A percentile compares a stretch with the other conserved stretches of the same genome.
phyloP scores from a whole-genome alignment of 2,113 vertebrate genomes.

The Furnarius figulus region DNA sequence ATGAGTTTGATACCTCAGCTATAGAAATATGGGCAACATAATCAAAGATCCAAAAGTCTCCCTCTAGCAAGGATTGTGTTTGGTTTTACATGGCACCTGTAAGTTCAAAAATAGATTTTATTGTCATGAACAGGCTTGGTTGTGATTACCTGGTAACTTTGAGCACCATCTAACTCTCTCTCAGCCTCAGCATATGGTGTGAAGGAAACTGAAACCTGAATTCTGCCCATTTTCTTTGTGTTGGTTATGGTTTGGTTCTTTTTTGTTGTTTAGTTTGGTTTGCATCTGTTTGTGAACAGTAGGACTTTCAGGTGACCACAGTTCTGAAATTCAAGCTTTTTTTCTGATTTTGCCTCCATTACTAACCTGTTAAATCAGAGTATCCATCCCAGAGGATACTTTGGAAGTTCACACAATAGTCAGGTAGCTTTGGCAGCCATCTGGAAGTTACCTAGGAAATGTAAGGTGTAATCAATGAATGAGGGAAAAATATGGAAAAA shows the following conservation, averaged over 20 bases:
- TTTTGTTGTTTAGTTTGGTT: neutral
- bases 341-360: neutral
- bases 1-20: neutral
- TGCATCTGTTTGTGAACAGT: neutral
- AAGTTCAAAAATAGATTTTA: neutral
- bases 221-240: neutral
- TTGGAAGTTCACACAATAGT: neutral
- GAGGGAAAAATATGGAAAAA: neutral
- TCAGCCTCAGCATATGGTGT: neutral
- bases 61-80: neutral
- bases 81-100: neutral
- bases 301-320: neutral
- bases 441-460: neutral
- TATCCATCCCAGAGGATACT: neutral
- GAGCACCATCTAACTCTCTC: neutral
- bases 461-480: neutral
- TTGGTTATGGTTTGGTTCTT: neutral
- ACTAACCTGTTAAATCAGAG: neutral
- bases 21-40: neutral
- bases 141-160: neutral
- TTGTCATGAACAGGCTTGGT: neutral
- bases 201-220: neutral
- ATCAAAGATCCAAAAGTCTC: neutral
- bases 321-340: neutral
- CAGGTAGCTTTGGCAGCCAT: neutral